Evolutionary conservation across 2,797 vertebrate species (phyloP), one percentile per base, ranked within the genome.

Genomic region (Poliocrania exsul): DNA sequence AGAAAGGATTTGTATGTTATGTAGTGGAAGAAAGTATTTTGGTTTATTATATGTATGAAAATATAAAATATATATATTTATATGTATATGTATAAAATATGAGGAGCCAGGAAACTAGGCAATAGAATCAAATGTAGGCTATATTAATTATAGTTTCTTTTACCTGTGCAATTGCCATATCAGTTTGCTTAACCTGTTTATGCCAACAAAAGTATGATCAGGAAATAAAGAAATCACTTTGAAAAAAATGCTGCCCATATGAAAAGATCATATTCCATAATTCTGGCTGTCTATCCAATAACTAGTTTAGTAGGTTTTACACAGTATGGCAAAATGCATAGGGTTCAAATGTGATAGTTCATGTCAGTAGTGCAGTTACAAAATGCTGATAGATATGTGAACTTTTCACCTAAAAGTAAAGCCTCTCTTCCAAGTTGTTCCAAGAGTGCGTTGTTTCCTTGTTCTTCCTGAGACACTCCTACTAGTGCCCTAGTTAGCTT

Each of bases 361-460:
- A 49, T 29, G 75, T 96, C 84, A 53, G 19, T 75, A 94, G 70
- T 37, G 51, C 51, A 79, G 92, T 93, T 95, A 85, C 77, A 87
- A 92, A 94, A 93, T 94, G 81, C n/a, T 50, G 26, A 57, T 93
- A 89, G 94, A 95, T 91, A 94, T 15, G 56, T 97, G 95, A 96
- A 96, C 95, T 97, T 97, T 97, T 97, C 92, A 96, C 96, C 96
- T 89, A 94, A 95, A 97, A 95, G 92, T 77, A 93, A 94, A 96
- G 56, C 33, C 53, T 93, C 90, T 93, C 95, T 89, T 97, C 96
- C 87, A 97, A 97, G 73, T 93, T 95, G 79, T 74, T 40, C 40
- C 40, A 40, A 40, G 25, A 42, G 54, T 73, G 37, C 60, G 37
- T 84, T 83, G 92, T 92, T 94, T 88, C 81, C 93, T 89, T 87